Evolutionary conservation across 53 echinoderm and acorn worm species (phyloP).

Genomic region (Paracentrotus lividus): DNA sequence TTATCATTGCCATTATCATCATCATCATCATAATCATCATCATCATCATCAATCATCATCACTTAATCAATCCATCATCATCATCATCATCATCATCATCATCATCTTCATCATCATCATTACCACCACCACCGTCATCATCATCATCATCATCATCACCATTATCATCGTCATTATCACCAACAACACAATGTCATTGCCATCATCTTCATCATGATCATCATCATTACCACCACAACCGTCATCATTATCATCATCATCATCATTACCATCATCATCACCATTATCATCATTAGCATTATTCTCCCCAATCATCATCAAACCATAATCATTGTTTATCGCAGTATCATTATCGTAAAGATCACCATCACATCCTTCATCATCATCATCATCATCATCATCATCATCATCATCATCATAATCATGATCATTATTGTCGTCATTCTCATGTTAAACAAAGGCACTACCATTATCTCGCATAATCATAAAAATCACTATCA

Average conservation of each 20-base stretch:
- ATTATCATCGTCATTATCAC: neutral
- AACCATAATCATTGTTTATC: neutral
- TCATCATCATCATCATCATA: too few species aligned
- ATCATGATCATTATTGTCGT: too few species aligned
- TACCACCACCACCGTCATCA: conserved; percentile 28
- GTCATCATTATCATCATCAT: conserved; percentile 4
- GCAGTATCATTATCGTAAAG: neutral
- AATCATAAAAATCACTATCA: too few species aligned
- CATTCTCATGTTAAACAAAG: too few species aligned
- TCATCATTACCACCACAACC: neutral
- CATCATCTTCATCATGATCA: conserved; percentile 13
- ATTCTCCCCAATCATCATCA: conserved; percentile 32
- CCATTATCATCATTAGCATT: neutral
- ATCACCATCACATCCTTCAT: neutral
- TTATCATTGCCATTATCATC: too few species aligned
- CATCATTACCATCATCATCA: neutral
- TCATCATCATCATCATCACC: conserved; percentile 42
- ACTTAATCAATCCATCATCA: too few species aligned
- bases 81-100: conserved; percentile 2
- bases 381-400: neutral
- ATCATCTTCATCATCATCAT: conserved; percentile 18
- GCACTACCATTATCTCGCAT: too few species aligned
- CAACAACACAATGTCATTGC: neutral
- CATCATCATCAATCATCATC: too few species aligned
- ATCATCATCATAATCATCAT: too few species aligned